Evolutionary conservation across 2,797 vertebrate genomes (phyloP).

Genomic region (Morelia viridis): DNA sequence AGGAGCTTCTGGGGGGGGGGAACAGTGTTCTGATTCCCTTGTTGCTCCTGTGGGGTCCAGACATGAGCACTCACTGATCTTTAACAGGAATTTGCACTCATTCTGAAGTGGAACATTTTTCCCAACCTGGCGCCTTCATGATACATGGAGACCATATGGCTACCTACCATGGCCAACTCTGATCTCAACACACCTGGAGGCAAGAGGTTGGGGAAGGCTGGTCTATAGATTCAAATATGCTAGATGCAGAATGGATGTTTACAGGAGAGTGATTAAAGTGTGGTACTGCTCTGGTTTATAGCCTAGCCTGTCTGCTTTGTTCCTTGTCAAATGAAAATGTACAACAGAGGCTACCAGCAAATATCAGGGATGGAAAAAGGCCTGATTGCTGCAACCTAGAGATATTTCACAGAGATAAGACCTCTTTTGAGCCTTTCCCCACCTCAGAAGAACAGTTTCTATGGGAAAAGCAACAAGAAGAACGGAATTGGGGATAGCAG

Average conservation of each 20-base stretch:
- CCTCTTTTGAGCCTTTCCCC: not conserved
- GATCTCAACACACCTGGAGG: not conserved
- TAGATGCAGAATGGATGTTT: not conserved
- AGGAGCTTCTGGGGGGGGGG: not conserved
- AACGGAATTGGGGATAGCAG: not conserved
- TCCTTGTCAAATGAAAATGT: constrained; percentile 28
- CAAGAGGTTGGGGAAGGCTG: not conserved
- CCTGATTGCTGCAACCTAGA: constrained; percentile 7
- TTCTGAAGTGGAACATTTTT: not conserved
- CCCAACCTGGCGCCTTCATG: not conserved
- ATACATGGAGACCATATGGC: not conserved
- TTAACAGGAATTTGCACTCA: not conserved
- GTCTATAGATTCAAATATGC: not conserved
- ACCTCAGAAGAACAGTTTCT: not conserved
- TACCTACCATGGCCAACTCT: not conserved
- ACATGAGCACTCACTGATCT: not conserved
- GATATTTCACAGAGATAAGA: constrained; percentile 12
- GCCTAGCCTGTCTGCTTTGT: not conserved
- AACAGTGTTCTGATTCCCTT: not conserved
- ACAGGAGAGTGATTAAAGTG: not conserved
- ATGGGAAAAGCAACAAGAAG: not conserved
- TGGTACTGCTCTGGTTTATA: not conserved
- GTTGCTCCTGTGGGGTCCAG: not conserved
- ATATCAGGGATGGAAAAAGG: constrained; percentile 15
- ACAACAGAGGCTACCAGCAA: constrained; percentile 5